Evolutionary conservation across 1,140 invertebrate species (phyloP).

Genomic region (Thalassaphorura encarpata): DNA sequence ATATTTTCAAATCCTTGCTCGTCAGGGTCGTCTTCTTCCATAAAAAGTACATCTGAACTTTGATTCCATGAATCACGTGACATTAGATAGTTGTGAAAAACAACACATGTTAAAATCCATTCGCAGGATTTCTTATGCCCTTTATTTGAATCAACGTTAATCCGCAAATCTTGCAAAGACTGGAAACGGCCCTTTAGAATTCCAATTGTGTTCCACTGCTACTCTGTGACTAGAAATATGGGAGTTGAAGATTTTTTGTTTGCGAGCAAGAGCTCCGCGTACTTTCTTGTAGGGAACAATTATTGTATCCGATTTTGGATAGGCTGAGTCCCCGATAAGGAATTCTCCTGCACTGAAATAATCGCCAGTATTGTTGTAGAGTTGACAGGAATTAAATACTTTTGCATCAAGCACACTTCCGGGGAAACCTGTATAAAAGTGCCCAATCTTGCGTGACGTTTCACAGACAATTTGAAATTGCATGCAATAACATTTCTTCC

Average conservation of each 20-base stretch:
- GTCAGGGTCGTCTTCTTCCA: neutral
- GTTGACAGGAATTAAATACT: neutral
- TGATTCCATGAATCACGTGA: slow-evolving; percentile 1
- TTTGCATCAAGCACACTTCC: slow-evolving; percentile 13
- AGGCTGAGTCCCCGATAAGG: slow-evolving; percentile 13
- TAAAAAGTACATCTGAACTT: neutral
- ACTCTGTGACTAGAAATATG: slow-evolving; percentile 7
- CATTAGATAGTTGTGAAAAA: slow-evolving; percentile 8
- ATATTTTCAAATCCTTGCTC: neutral
- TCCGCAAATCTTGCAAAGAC: slow-evolving; percentile 1
- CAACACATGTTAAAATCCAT: slow-evolving; percentile 7
- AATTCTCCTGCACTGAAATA: slow-evolving; percentile 8
- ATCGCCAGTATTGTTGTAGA: neutral
- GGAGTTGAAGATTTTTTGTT: neutral
- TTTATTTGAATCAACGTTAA: neutral
- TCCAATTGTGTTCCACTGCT: slow-evolving; percentile 11
- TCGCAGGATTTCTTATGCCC: slow-evolving; percentile 3
- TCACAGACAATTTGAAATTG: slow-evolving; percentile 16
- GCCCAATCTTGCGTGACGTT: neutral
- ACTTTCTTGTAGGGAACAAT: neutral
- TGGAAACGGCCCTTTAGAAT: slow-evolving; percentile 8
- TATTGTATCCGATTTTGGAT: slow-evolving; percentile 2
- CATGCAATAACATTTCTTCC: slow-evolving; percentile 10
- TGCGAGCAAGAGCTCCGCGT: neutral
- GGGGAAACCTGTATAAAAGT: slow-evolving; percentile 9